Evolutionary conservation across 2,797 vertebrate species (phyloP).

Genomic region (Sebastes dallii): DNA sequence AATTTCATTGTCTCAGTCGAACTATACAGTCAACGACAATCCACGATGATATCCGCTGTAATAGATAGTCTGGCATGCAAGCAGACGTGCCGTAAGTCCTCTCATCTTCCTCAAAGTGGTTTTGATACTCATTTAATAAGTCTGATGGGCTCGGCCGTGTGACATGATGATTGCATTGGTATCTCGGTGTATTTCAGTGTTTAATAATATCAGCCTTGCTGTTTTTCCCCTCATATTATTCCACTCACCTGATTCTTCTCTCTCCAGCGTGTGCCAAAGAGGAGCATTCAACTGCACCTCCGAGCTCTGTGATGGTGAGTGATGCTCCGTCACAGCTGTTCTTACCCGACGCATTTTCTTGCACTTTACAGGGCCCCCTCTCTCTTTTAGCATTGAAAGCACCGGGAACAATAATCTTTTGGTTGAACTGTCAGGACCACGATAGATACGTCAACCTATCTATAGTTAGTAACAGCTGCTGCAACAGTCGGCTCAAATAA

Average conservation of each 20-base stretch:
- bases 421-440: background rate
- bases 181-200: background rate
- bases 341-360: background rate
- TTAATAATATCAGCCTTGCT: background rate
- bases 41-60: conserved; percentile 24
- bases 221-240: background rate
- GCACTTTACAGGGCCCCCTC: background rate
- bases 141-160: background rate
- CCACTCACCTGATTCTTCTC: background rate
- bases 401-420: background rate
- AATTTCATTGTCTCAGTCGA: background rate
- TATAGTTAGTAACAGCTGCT: conserved; percentile 54
- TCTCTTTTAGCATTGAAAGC: background rate
- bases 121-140: conserved; percentile 17
- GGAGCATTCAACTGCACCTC: conserved; percentile 85
- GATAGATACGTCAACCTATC: conserved; percentile 32
- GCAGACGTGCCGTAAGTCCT: conserved; percentile 52
- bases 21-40: background rate
- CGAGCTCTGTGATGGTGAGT: conserved; percentile 85
- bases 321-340: conserved; percentile 25
- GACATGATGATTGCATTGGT: background rate
- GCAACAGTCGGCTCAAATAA: conserved; percentile 48
- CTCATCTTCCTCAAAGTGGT: conserved; percentile 19
- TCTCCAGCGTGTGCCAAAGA: conserved; percentile 80
- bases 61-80: conserved; percentile 33